A percentile compares a stretch with the other conserved stretches of the same genome.
Evolutionary conservation across 2,888 invertebrate genomes (phyloP).

Genomic region (Macaria notata): DNA sequence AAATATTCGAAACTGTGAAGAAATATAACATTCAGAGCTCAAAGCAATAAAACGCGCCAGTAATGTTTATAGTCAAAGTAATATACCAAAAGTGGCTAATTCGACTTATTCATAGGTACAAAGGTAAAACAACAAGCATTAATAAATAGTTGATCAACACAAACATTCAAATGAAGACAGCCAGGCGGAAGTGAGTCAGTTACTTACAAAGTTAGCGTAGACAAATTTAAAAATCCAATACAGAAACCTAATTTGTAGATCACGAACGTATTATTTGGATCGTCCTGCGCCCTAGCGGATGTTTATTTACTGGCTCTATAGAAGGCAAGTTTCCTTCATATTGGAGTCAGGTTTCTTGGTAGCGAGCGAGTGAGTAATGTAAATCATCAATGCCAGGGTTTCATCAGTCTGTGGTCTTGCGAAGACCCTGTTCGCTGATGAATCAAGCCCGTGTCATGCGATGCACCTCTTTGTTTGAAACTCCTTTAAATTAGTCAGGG

Average conservation of each 20-base stretch:
- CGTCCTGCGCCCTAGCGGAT: conserved; percentile 32
- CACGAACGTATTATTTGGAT: conserved; percentile 41
- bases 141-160: too few relatives aligned
- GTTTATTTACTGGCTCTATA: conserved; percentile 15
- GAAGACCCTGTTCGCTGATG: conserved; percentile 29
- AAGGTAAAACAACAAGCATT: too few relatives aligned
- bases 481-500: conserved; percentile 45
- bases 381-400: conserved; percentile 1
- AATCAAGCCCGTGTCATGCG: conserved; percentile 37
- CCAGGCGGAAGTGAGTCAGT: conserved; percentile 28
- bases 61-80: too few relatives aligned
- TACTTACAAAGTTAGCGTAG: conserved; percentile 13
- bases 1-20: too few relatives aligned
- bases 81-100: too few relatives aligned
- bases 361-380: conserved; percentile 16
- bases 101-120: too few relatives aligned
- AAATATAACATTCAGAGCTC: too few relatives aligned
- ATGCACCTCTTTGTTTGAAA: conserved; percentile 42
- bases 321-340: conserved; percentile 2
- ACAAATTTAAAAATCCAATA: conserved; percentile 29
- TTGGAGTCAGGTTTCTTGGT: conserved; percentile 1
- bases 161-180: conserved; percentile 26
- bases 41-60: too few relatives aligned
- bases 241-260: conserved; percentile 33
- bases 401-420: conserved; percentile 17